Base-by-base conservation (phyloP, 2,113 vertebrate species). In the Capra hircus region DNA sequence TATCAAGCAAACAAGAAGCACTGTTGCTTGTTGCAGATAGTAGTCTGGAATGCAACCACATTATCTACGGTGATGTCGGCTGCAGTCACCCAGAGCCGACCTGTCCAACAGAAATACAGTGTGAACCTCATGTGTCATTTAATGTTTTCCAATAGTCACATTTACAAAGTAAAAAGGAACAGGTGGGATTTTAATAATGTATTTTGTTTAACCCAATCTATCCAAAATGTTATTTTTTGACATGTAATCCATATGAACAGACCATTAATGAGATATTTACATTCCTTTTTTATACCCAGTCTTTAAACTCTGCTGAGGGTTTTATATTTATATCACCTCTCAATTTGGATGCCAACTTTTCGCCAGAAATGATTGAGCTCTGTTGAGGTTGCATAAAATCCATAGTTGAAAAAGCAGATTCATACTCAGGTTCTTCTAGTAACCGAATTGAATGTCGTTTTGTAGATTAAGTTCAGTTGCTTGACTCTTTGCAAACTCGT, bases 1-100 rank as follows among this genome's bases (percentile, higher is more conserved):
- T 19, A 4, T 62, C 16, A n/a, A 57, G 7, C 40, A 23, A 84
- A 30, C 1, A n/a, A n/a, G 80, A 30, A 10, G 52, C 53, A 7
- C 19, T 43, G 52, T 14, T 13, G 40, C 15, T 48, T 19, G 8
- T 77, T 48, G 74, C 14, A 14, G 80, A 52, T 3, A 10, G 67
- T 40, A 53, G 55, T 60, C 15, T 25, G 21, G 33, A 40, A 7
- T 16, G 23, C 15, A 57, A 82, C 36, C 3, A 2, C 21, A 6
- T 36, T 48, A 21, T 3, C n/a, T 1, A 1, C 0, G 33, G 17
- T 14, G 43, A 28, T 53, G 30, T 5, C 1, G 6, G 55, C 5
- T 4, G 13, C 5, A 43, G 74, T 30, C 28, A 19, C 33, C 43
- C 11, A 6, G 64, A 36, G 64, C 8, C 1, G 36, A 25, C 40